phyloP scores from a whole-genome alignment of 2,797 vertebrate species.

The Denticeps clupeoides region DNA sequence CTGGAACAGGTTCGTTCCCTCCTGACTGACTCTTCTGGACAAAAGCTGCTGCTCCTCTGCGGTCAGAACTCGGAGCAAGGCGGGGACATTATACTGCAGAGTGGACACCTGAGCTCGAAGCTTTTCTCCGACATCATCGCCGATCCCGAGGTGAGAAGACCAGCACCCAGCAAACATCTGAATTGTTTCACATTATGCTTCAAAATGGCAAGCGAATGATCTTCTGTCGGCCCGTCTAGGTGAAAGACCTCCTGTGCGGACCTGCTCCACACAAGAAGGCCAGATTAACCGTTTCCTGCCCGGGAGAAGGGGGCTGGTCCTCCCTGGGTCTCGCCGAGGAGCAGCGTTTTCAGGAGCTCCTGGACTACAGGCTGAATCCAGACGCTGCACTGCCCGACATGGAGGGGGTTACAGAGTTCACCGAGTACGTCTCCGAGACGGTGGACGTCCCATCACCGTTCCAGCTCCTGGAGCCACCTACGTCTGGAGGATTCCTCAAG shows the following conservation, averaged over 20 bases:
- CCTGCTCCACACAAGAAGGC: slow-evolving; percentile 58
- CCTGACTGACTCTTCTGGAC: slow-evolving; percentile 67
- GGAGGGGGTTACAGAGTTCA: slow-evolving; percentile 91
- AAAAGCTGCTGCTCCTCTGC: slow-evolving; percentile 82
- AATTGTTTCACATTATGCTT: too few relatives aligned
- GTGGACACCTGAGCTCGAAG: slow-evolving; percentile 75
- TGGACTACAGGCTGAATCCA: slow-evolving; percentile 77
- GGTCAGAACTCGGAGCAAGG: slow-evolving; percentile 82
- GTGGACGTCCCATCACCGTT: slow-evolving; percentile 90
- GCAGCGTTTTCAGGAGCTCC: slow-evolving; percentile 51
- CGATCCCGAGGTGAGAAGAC: slow-evolving; percentile 65
- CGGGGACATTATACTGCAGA: slow-evolving; percentile 77
- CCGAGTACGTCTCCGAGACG: slow-evolving; percentile 90
- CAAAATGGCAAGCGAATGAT: slow-evolving; percentile 5
- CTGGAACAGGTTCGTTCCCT: slow-evolving; percentile 67
- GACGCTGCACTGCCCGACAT: slow-evolving; percentile 76
- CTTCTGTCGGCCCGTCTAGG: slow-evolving; percentile 45
- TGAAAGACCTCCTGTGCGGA: slow-evolving; percentile 70
- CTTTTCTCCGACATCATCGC: slow-evolving; percentile 74
- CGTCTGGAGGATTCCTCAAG: slow-evolving; percentile 95
- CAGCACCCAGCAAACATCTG: too few relatives aligned
- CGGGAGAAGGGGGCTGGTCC: slow-evolving; percentile 86
- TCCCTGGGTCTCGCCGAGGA: slow-evolving; percentile 69
- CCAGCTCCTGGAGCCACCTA: slow-evolving; percentile 91
- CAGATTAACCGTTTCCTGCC: slow-evolving; percentile 80